These are phyloP conservation scores for Teinopalpus imperialis DNA, from an alignment of 2,888 invertebrate genomes.

Conservation along the genomic window DNA sequence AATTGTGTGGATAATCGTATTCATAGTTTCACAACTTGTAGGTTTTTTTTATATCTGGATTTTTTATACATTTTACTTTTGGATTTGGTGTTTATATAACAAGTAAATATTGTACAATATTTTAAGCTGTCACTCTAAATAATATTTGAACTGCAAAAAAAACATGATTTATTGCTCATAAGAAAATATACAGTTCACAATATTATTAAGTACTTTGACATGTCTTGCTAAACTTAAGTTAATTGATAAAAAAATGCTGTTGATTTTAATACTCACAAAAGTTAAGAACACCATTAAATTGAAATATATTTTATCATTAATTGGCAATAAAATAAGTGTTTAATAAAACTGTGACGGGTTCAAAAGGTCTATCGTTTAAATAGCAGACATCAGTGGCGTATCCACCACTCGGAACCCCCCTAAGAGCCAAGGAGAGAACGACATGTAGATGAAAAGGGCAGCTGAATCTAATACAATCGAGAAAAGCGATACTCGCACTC, in stretches of 20 bases:
- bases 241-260: background rate
- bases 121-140: no score
- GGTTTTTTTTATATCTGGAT: constrained; percentile 27
- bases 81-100: background rate
- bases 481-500: constrained; percentile 73
- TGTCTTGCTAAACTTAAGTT: no score
- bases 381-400: constrained; percentile 43
- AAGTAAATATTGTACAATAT: no score
- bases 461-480: constrained; percentile 82
- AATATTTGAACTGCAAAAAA: no score
- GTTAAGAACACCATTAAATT: background rate
- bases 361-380: constrained; percentile 28
- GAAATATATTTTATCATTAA: no score
- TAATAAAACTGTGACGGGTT: no score
- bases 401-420: constrained; percentile 62
- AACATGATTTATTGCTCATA: no score
- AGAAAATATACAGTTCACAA: no score
- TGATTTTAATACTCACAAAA: no score
- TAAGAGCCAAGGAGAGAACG: constrained; percentile 61
- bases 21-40: constrained; percentile 69
- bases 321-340: background rate
- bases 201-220: no score
- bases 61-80: constrained; percentile 12
- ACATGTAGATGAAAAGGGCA: constrained; percentile 82
- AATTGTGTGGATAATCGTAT: constrained; percentile 79